Percentiles rank a stretch among this genome's conserved stretches.
Conservation (phyloP, 2,113 vertebrate species). For the Stegastes partitus region DNA sequence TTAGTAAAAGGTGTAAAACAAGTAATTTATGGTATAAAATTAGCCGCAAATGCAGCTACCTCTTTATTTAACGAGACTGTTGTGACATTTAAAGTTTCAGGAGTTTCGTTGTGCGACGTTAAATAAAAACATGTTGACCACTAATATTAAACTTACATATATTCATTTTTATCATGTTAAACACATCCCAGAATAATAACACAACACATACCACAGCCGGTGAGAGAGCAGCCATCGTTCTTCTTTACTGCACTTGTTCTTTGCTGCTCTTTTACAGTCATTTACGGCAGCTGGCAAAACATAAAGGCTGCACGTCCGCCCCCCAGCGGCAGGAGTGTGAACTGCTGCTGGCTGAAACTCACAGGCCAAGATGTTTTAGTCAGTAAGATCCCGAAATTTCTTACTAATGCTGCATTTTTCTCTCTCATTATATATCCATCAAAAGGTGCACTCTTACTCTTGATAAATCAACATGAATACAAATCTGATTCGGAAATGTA, state of each 20-base stretch:
- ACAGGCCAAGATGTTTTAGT: not conserved
- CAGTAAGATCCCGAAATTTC: not conserved
- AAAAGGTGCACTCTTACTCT: too few relatives aligned
- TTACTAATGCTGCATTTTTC: not conserved
- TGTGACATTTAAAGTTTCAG: too few relatives aligned
- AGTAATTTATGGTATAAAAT: too few relatives aligned
- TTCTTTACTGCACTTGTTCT: conserved; percentile 8
- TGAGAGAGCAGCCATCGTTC: not conserved
- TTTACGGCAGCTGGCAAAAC: not conserved
- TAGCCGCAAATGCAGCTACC: too few relatives aligned
- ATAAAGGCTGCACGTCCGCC: not conserved
- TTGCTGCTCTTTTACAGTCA: not conserved
- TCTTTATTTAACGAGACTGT: too few relatives aligned
- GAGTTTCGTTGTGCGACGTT: too few relatives aligned
- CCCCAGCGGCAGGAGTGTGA: conserved; percentile 5
- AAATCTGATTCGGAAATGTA: too few relatives aligned
- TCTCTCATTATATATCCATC: not conserved
- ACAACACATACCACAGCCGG: not conserved
- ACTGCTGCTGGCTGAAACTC: not conserved
- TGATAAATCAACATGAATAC: too few relatives aligned
- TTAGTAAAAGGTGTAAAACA: too few relatives aligned
- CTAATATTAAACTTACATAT: not conserved
- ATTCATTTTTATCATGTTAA: not conserved
- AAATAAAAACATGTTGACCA: not conserved
- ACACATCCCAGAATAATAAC: not conserved